Evolutionary conservation across 2,113 vertebrate genomes (phyloP), one percentile per base, ranked within the genome.

Genomic region (Anarrhichthys ocellatus): DNA sequence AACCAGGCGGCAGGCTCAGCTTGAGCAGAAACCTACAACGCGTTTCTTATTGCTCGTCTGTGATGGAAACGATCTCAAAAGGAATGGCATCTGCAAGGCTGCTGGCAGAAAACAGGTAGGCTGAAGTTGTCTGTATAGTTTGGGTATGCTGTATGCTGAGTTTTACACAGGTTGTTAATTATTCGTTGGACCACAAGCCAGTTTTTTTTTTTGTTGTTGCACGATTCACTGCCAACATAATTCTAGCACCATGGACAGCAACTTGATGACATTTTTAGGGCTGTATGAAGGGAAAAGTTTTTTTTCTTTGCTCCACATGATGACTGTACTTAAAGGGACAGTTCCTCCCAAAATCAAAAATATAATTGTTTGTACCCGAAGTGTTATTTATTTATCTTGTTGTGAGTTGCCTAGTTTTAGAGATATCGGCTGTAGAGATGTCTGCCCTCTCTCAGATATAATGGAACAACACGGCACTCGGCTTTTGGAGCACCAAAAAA

Each of bases 1-100:
- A 92, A 73, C 88, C 82, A 90, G 87, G 90, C 90, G 54, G 70
- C 80, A 78, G 84, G 67, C 80, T 70, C 80, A 84, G 87, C 79
- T 22, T 20, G 68, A 89, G 87, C 63, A 86, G 68, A 80, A 79
- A 83, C 52, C 71, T 44, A 85, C 86, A 48, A 82, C 63, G 58
- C 76, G 48, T 73, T 36, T 70, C 68, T 36, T 8, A 8, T 27
- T 66, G 61, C 42, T 82, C 44, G 2, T 59, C 59, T 64, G 79
- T 61, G 81, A 89, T 80, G 82, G 81, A 86, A 81, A 86, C 52
- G 52, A 0, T 75, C 71, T 85, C 73, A 11, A 24, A 58, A 29
- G 76, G 63, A 56, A 63, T 78, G 75, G 46, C 70, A 86, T 63
- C 78, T 84, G 54, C 24, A 24, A 10, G 77, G 29, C 82, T 64